phyloP scores from a whole-genome alignment of 2,888 invertebrate species.

The Hirtodrosophila cameraria region DNA sequence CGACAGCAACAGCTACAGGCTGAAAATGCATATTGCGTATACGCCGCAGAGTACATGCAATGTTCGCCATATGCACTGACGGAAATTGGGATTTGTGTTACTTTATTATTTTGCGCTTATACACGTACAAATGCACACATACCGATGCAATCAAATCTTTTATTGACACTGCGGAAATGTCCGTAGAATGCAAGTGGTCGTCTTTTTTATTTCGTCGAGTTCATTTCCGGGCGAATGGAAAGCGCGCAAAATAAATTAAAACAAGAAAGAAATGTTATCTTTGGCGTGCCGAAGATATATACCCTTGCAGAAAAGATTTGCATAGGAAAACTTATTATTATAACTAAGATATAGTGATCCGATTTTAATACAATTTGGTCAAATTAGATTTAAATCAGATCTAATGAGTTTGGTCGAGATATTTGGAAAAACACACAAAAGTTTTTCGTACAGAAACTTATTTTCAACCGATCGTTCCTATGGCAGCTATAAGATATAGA shows the following conservation, averaged over 20 bases:
- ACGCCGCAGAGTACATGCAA: conserved; percentile 46
- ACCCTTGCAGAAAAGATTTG: too few relatives aligned
- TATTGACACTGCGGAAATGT: conserved; percentile 52
- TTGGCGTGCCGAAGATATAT: too few relatives aligned
- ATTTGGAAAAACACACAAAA: too few relatives aligned
- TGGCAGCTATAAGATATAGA: too few relatives aligned
- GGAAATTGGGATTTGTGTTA: conserved; percentile 73
- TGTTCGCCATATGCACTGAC: conserved; percentile 55
- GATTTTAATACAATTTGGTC: too few relatives aligned
- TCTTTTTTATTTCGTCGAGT: conserved; percentile 49
- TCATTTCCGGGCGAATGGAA: conserved; percentile 47
- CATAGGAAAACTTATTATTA: too few relatives aligned
- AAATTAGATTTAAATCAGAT: too few relatives aligned
- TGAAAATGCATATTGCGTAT: conserved; percentile 46
- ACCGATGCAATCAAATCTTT: conserved; percentile 27
- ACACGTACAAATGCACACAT: conserved; percentile 6
- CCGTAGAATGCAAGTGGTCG: conserved; percentile 38
- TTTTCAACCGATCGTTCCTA: too few relatives aligned
- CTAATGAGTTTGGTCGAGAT: too few relatives aligned
- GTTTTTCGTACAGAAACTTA: too few relatives aligned
- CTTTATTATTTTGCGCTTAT: conserved; percentile 67
- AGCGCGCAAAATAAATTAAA: conserved; percentile 65
- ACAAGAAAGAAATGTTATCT: too few relatives aligned
- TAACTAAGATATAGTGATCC: too few relatives aligned
- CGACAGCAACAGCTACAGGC: conserved; percentile 1